A percentile compares a stretch with the other conserved stretches of the same genome.
Conservation (phyloP, 1,140 invertebrate genomes). For the Lasioglossum albipes region DNA sequence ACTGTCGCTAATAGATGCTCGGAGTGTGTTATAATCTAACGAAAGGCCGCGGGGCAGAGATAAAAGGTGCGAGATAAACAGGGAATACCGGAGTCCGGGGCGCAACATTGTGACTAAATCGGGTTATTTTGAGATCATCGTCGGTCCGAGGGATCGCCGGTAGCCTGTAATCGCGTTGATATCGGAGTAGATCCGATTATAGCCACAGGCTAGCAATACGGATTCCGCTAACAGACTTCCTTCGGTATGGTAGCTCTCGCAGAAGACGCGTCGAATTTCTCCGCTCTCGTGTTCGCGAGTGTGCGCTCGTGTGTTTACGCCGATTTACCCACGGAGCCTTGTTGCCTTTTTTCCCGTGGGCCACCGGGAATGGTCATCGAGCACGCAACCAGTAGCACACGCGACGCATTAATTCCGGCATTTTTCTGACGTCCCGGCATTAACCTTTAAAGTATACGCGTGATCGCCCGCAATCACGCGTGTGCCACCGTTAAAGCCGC, state of each 20-base stretch:
- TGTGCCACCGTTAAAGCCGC: slow-evolving; percentile 52
- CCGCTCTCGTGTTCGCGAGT: not conserved
- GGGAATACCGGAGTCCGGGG: not conserved
- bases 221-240: slow-evolving; percentile 31
- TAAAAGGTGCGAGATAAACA: not conserved
- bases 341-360: slow-evolving; percentile 32
- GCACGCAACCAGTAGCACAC: slow-evolving; percentile 66
- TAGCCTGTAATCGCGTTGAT: slow-evolving; percentile 26
- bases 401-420: slow-evolving; percentile 64
- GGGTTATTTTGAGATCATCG: not conserved
- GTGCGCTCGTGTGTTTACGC: not conserved
- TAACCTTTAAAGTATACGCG: slow-evolving; percentile 55
- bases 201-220: slow-evolving; percentile 19
- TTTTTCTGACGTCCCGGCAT: slow-evolving; percentile 52
- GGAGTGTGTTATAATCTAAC: not conserved
- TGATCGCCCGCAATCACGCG: slow-evolving; percentile 60
- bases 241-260: not conserved
- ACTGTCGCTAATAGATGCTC: not conserved
- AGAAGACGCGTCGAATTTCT: slow-evolving; percentile 29
- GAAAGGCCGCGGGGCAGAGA: not conserved
- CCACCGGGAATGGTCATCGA: slow-evolving; percentile 56
- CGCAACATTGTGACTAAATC: slow-evolving; percentile 5
- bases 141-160: not conserved
- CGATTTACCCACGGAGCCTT: slow-evolving; percentile 18
- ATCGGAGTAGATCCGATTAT: slow-evolving; percentile 38